Evolutionary conservation across 2,113 vertebrate genomes (phyloP), one percentile per base, ranked within the genome.

Genomic region (Istiophorus platypterus): DNA sequence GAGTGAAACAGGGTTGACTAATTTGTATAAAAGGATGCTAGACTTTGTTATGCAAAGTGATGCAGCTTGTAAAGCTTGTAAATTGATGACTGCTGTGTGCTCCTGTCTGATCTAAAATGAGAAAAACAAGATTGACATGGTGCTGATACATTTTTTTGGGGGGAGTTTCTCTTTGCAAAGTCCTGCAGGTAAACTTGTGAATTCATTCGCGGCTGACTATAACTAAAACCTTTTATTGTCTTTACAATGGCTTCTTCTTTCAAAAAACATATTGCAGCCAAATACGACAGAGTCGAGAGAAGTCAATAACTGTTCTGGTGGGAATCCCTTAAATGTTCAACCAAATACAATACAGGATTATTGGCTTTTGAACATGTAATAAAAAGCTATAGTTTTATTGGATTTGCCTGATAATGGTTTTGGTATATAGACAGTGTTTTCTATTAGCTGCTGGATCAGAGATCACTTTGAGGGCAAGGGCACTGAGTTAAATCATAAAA

Each of bases 351-450:
- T 93, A 80, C 77, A 54, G 87, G 86, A 83, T 92, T 94, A 94
- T 92, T 92, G 92, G 84, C 88, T 92, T 92, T 82, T 92, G 90
- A 93, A 93, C 88, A 90, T 93, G 89, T 89, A 93, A 94, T 95
- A 93, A 94, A 95, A 94, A 85, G 81, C 85, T 88, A 80, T 91
- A 82, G 88, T 91, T 92, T 93, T 92, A 95, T 93, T 93, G 79
- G 91, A 91, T 94, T 88, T 91, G 88, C 81, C 86, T 90, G 89
- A 78, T 91, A 88, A 91, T 71, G 73, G 76, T 92, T 93, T 80
- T 85, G 85, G 87, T 89, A 68, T 90, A 90, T 42, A 88, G 92
- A 91, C 88, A 65, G 90, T 80, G 87, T 89, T 92, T 93, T 94
- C 91, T 93, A 89, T 94, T 92, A 92, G 85, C 88, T 69, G 88